A percentile compares a stretch with the other conserved stretches of the same genome.
Evolutionary conservation across 2,888 invertebrate genomes (phyloP).

Genomic region (Cynaeus angustus): DNA sequence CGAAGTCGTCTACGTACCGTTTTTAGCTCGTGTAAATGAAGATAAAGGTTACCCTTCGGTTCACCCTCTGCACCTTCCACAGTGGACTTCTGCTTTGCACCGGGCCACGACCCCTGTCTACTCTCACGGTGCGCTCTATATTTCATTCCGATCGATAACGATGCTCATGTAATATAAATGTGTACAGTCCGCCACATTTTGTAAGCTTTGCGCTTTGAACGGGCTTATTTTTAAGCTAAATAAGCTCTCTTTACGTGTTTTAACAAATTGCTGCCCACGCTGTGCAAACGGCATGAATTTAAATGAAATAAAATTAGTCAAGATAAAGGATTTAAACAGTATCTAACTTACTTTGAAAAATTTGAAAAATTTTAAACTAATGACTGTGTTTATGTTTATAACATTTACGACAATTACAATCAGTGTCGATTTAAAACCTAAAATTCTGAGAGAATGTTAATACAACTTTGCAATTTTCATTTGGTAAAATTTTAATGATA

Average conservation of each 20-base stretch:
- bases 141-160: conserved; percentile 59
- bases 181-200: conserved; percentile 35
- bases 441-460: too few relatives aligned
- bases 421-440: too few relatives aligned
- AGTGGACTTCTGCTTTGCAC: conserved; percentile 42
- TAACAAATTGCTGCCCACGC: conserved; percentile 1
- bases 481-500: too few relatives aligned
- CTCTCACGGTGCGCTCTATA: conserved; percentile 52
- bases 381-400: too few relatives aligned
- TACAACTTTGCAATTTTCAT: too few relatives aligned
- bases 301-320: background rate
- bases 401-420: too few relatives aligned
- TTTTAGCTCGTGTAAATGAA: conserved; percentile 32
- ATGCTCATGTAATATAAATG: conserved; percentile 57
- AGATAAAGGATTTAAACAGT: too few relatives aligned
- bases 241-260: conserved; percentile 11
- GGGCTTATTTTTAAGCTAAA: conserved; percentile 11
- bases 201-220: conserved; percentile 27
- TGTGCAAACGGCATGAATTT: background rate
- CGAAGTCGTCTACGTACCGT: conserved; percentile 21
- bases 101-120: conserved; percentile 42
- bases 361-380: too few relatives aligned
- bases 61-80: conserved; percentile 45
- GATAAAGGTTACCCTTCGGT: conserved; percentile 33
- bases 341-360: too few relatives aligned